Evolutionary conservation across 2,797 vertebrate species (phyloP), one percentile per base, ranked within the genome.

Genomic region (Sebastiscus tertius): DNA sequence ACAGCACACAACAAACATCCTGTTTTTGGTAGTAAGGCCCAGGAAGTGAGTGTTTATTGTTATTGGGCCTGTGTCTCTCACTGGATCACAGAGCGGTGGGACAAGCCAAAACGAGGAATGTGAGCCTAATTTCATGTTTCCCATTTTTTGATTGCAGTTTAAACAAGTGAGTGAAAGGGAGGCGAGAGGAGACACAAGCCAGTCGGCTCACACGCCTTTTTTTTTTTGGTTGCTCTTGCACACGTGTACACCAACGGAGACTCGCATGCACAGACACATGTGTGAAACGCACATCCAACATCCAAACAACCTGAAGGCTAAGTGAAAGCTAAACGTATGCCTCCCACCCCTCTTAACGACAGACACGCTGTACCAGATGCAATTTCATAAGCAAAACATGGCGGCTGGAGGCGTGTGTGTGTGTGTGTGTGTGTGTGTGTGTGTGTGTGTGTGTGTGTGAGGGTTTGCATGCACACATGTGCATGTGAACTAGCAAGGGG

Each of bases 21-120:
- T 93, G 94, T 93, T 93, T 94, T 93, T 94, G 94, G 94, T 93
- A 94, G 79, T 67, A 73, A 68, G 83, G 83, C 88, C 85, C 88
- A 93, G 90, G 90, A 95, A 93, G 93, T 93, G 88, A 90, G 88
- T 93, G 93, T 95, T 96, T 96, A 96, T 95, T 95, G 93, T 95
- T 94, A 93, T 91, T 94, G 93, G 93, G 93, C 86, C 79, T 36
- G 83, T 24, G 26, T 89, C 83, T 92, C 85, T 88, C 68, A 73
- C 75, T 87, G 87, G 86, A 93, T 92, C 89, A 85, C 85, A 68
- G 68, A 72, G 86, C 81, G 77, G 84, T 79, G 85, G 84, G 80
- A 75, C 73, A 26, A 87, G 80, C 85, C 85, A 84, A 92, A 91
- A 92, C 24, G 36, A 93, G 87, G 93, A 95, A 95, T 94, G 92